Evolutionary conservation across 2,888 invertebrate genomes (phyloP).

Genomic region (Trichopria drosophilae): DNA sequence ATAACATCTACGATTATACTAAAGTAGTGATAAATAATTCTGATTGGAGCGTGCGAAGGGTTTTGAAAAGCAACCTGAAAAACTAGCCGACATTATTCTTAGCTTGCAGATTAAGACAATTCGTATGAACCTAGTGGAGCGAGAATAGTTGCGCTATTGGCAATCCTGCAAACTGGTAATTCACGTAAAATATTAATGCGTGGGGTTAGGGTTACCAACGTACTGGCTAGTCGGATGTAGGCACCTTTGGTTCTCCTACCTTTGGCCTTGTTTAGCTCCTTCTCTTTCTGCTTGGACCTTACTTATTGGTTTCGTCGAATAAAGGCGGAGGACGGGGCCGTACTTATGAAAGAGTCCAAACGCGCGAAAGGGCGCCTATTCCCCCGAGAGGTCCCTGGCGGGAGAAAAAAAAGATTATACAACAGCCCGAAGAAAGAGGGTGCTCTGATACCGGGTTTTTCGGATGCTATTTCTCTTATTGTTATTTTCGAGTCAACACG

Average conservation of each 20-base stretch:
- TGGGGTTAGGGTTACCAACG: conserved; percentile 43
- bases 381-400: conserved; percentile 46
- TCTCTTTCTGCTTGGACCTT: conserved; percentile 42
- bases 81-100: too few relatives aligned
- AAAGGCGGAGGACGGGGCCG: conserved; percentile 39
- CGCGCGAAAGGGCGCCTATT: conserved; percentile 42
- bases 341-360: conserved; percentile 19
- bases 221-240: too few relatives aligned
- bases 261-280: conserved; percentile 22
- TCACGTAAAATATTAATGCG: conserved; percentile 55
- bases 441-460: conserved; percentile 37
- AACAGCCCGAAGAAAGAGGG: conserved; percentile 40
- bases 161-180: conserved; percentile 46
- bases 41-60: too few relatives aligned
- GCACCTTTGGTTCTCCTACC: conserved; percentile 12
- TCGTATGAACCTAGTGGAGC: too few relatives aligned
- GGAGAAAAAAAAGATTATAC: too few relatives aligned
- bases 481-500: conserved; percentile 36
- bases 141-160: conserved; percentile 46
- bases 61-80: too few relatives aligned
- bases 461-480: conserved; percentile 35
- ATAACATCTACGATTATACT: too few relatives aligned
- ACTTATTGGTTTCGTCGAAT: conserved; percentile 54
- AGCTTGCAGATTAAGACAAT: too few relatives aligned
- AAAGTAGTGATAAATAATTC: too few relatives aligned